Evolutionary conservation across 2,888 invertebrate species (phyloP), one percentile per base, ranked within the genome.

Genomic region (Hydroisotoma schaefferi): DNA sequence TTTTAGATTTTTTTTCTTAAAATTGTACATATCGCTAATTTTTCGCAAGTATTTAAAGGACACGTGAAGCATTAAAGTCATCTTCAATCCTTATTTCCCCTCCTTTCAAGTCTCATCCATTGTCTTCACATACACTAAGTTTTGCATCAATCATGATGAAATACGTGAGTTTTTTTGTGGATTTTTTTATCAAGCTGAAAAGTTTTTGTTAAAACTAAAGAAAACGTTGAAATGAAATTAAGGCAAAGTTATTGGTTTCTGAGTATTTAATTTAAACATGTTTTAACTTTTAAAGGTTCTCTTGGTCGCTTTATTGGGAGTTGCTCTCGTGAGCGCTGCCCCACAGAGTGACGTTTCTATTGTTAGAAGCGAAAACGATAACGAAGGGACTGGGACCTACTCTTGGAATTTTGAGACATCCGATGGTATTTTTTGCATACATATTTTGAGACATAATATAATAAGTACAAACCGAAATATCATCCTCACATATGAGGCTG

Each of bases 391-490:
- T 38, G 67, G 67, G 2, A 49, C 56, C 25, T 67, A 61, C 61
- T 23, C 54, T 0, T 67, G 62, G 59, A 55, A 47, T 46, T 67
- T 59, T 46, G 67, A 67, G 37, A 64, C 61, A n/a, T 59, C 63
- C 26, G 63, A 67, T 43, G n/a, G n/a, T n/a, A n/a, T n/a, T n/a
- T n/a, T n/a, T n/a, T n/a, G n/a, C n/a, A n/a, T n/a, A n/a, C n/a
- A n/a, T n/a, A n/a, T n/a, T n/a, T n/a, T n/a, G n/a, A n/a, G n/a
- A n/a, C n/a, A n/a, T n/a, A n/a, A n/a, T n/a, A n/a, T n/a, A n/a
- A 12, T 18, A 44, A 44, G 37, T 46, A 12, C 46, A 61, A 57
- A 57, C 26, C 55, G 55, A 40, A 55, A 55, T 26, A 47, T 61
- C 46, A 54, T 56, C 44, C 53, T 57, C 20, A 61, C 61, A 28